phyloP scores from a whole-genome alignment of 2,888 invertebrate genomes.

The Teleogryllus oceanicus region DNA sequence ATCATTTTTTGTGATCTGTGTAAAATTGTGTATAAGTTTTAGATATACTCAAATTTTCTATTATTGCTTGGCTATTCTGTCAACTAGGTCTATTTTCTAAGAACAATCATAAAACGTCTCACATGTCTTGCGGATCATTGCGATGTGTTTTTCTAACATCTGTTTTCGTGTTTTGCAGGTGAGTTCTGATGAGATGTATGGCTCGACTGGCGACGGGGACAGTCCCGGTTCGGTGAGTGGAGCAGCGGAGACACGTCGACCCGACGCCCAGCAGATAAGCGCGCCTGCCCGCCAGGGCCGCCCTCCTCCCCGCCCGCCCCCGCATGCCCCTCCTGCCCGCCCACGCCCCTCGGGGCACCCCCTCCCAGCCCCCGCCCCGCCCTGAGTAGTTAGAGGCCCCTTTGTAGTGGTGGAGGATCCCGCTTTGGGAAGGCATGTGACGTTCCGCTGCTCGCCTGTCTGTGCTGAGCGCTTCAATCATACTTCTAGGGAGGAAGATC shows the following conservation, averaged over 20 bases:
- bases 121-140: no score
- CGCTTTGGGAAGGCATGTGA: no score
- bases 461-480: no score
- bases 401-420: no score
- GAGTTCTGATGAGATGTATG: background rate
- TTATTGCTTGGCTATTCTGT: no score
- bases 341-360: background rate
- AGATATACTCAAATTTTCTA: no score
- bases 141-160: background rate
- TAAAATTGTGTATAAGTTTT: no score
- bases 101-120: no score
- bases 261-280: background rate
- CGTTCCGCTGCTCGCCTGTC: no score
- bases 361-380: background rate
- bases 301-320: background rate
- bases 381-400: background rate
- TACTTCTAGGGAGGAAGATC: no score
- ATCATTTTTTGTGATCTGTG: no score
- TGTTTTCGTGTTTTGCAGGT: conserved; percentile 8
- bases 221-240: conserved; percentile 4
- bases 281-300: background rate
- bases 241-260: background rate
- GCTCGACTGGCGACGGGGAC: background rate
- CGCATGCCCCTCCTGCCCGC: background rate
- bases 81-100: no score